Conservation (phyloP, 2,888 invertebrate species). For the Tanypteryx hageni region DNA sequence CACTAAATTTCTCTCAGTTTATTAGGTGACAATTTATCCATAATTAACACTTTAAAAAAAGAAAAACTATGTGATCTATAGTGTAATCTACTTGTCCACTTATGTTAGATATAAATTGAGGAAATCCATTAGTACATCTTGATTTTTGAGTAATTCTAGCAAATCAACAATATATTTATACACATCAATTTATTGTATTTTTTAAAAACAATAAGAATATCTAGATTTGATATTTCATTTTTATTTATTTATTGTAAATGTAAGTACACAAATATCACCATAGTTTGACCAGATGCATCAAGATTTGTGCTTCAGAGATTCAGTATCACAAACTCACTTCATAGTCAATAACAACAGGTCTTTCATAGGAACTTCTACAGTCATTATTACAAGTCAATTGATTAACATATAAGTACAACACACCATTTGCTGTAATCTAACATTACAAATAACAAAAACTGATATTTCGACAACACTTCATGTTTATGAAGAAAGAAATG, state of each 20-base stretch:
- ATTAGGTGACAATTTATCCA: constrained; percentile 5
- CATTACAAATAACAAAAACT: neutral
- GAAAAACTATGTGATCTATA: neutral
- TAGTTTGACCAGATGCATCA: neutral
- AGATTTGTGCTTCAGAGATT: neutral
- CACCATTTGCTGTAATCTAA: neutral
- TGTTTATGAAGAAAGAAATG: neutral
- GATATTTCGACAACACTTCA: neutral
- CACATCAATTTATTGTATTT: too few species aligned
- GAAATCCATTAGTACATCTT: neutral
- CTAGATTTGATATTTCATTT: neutral
- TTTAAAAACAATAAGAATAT: too few species aligned
- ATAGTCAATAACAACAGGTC: neutral
- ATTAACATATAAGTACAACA: neutral
- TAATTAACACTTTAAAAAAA: neutral
- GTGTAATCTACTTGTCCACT: neutral
- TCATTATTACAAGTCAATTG: neutral
- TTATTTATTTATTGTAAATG: constrained; percentile 12
- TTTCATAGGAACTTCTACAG: neutral
- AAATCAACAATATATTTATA: too few species aligned
- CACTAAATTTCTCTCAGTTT: constrained; percentile 29
- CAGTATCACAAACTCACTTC: neutral
- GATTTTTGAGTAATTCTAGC: neutral
- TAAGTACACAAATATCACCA: constrained; percentile 20
- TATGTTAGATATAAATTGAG: neutral